Evolutionary conservation across 2,113 vertebrate species (phyloP).

Genomic region (Aramus guarauna): DNA sequence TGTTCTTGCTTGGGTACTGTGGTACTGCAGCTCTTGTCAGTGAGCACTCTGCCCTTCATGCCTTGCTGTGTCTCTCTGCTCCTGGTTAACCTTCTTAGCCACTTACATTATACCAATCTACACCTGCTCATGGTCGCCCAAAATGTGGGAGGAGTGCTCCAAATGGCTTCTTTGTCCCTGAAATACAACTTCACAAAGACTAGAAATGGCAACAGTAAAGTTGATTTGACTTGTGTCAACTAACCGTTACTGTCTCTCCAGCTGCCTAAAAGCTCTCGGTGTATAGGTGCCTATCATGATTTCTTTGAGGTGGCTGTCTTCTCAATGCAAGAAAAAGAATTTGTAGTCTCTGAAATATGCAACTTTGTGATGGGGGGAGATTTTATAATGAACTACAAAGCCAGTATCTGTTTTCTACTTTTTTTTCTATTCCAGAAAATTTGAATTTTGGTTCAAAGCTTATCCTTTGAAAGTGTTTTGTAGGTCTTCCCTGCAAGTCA

Average conservation of each 20-base stretch:
- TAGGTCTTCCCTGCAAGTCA: not conserved
- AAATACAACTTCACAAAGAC: not conserved
- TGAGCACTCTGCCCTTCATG: rapidly evolving
- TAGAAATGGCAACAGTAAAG: not conserved
- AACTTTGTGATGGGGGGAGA: not conserved
- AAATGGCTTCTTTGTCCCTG: not conserved
- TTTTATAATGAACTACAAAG: not conserved
- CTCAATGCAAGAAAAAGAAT: not conserved
- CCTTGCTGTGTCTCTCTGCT: not conserved
- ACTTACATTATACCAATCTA: not conserved
- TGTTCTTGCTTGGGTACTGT: not conserved
- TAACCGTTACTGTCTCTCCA: not conserved
- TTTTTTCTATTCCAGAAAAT: not conserved
- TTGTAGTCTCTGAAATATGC: not conserved
- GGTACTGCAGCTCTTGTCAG: not conserved
- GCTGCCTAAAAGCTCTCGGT: not conserved
- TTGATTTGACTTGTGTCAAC: not conserved
- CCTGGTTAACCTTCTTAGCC: not conserved
- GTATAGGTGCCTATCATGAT: not conserved
- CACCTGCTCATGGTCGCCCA: not conserved
- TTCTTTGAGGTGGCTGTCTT: not conserved
- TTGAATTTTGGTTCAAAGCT: not conserved
- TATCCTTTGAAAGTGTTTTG: not conserved
- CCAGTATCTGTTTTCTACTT: not conserved
- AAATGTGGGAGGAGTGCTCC: not conserved